Conservation (phyloP, 2,113 vertebrate genomes). For the Tachysurus fulvidraco region DNA sequence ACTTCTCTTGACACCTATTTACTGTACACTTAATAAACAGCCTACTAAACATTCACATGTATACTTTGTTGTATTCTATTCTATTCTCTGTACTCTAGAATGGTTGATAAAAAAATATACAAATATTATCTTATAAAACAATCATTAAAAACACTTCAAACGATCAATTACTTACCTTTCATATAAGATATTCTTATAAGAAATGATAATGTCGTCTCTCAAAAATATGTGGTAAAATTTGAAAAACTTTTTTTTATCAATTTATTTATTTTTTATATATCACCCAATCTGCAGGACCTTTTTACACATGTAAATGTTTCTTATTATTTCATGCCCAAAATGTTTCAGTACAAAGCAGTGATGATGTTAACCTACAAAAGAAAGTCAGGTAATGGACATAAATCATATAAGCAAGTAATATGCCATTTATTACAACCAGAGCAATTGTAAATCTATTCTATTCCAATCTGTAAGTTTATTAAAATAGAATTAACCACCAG, state of each 20-base stretch:
- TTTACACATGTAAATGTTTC: neutral
- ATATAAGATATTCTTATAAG: neutral
- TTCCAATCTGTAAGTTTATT: neutral
- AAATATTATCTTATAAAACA: neutral
- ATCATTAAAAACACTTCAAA: neutral
- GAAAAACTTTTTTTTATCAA: neutral
- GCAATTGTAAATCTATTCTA: neutral
- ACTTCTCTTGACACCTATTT: neutral
- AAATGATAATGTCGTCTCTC: neutral
- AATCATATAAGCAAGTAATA: neutral
- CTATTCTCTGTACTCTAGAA: neutral
- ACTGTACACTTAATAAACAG: neutral
- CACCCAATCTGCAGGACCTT: neutral
- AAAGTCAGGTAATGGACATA: neutral
- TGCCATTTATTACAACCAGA: neutral
- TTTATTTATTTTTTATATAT: neutral
- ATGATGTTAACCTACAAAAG: neutral
- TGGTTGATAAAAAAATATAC: neutral
- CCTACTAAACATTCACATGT: neutral
- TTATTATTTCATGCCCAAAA: neutral
- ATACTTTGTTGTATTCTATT: neutral
- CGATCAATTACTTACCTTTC: neutral
- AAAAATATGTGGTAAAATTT: neutral
- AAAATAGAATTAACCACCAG: neutral
- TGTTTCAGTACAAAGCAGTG: neutral